Base-by-base conservation (phyloP, 2,888 invertebrate species). In the Harpalus rubripes region DNA sequence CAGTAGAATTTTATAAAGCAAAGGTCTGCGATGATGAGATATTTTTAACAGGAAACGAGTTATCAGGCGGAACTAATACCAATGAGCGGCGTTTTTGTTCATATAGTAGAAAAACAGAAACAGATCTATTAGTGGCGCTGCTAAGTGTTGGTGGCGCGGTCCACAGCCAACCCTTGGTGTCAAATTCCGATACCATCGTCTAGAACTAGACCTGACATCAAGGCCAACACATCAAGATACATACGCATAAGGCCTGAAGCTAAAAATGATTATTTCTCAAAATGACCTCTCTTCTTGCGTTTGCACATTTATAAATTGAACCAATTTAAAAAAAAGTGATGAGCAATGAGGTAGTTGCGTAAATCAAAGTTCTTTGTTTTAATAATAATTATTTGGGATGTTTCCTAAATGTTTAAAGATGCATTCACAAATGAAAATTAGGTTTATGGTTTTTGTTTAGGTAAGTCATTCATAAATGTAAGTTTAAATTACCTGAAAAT, bases 1-100 rank as follows among this genome's bases (percentile, higher is more conserved):
- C 15, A 16, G 10, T 18, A 74, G 41, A 74, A 18, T 16, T 74
- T 74, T 44, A 44, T 74, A 44, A 41, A 10, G 65, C 26, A 65
- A 32, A 8, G 68, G 72, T 74, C 44, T 74, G 72, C 72, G 44
- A 74, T 74, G 10, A 12, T 16, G 72, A 44, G 72, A 74, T 44
- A 74, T 74, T 18, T 44, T 10, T 41, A 78, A 78, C 78, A 78
- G 78, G 78, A 78, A 78, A 78, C 58, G 78, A 78, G 78, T 78
- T 78, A 78, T 78, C 78, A 78, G 58, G 78, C 78, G 78, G 78
- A 78, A 78, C 78, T 78, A 78, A 78, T 78, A 78, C 78, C 26
- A 10, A 15, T 22, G 32, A 56, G 78, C 78, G 78, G 78, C 56
- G 58, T 78, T 78, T 78, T 78, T 78, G 78, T 78, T 12, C 78